Evolutionary conservation across 2,797 vertebrate genomes (phyloP).

Genomic region (Acomys russatus): DNA sequence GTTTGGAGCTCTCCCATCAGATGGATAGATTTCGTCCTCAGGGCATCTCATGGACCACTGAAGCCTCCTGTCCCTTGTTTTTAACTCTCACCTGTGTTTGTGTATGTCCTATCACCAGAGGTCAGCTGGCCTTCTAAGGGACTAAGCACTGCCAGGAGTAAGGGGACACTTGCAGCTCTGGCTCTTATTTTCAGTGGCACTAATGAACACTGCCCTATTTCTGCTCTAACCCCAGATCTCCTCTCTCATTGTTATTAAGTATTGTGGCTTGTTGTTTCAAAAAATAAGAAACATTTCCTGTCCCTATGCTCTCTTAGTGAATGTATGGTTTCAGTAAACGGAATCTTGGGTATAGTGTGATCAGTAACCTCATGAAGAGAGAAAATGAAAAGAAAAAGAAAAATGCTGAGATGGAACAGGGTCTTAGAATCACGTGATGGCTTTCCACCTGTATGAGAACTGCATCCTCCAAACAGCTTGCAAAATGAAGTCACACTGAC

Average conservation of each 20-base stretch:
- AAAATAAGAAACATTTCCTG: neutral
- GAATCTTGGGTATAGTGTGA: neutral
- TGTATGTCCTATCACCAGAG: neutral
- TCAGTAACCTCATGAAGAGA: neutral
- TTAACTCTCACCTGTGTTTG: neutral
- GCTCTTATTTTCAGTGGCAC: neutral
- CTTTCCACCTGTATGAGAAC: neutral
- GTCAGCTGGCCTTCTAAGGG: fast-evolving
- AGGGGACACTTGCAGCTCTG: neutral
- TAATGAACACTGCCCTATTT: neutral
- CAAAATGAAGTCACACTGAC: neutral
- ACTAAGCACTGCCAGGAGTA: neutral
- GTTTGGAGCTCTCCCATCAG: neutral
- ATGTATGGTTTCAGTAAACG: neutral
- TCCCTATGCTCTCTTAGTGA: slow-evolving; percentile 1
- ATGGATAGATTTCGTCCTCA: neutral
- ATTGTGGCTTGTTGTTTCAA: neutral
- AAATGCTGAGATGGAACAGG: neutral
- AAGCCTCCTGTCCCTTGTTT: neutral
- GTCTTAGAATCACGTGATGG: neutral
- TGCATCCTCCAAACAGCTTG: neutral
- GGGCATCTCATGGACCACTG: neutral
- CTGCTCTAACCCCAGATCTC: neutral
- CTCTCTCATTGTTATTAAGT: neutral
- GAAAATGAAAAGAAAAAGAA: neutral